Evolutionary conservation across 2,113 vertebrate genomes (phyloP), one percentile per base, ranked within the genome.

Genomic region (Scortum barcoo): DNA sequence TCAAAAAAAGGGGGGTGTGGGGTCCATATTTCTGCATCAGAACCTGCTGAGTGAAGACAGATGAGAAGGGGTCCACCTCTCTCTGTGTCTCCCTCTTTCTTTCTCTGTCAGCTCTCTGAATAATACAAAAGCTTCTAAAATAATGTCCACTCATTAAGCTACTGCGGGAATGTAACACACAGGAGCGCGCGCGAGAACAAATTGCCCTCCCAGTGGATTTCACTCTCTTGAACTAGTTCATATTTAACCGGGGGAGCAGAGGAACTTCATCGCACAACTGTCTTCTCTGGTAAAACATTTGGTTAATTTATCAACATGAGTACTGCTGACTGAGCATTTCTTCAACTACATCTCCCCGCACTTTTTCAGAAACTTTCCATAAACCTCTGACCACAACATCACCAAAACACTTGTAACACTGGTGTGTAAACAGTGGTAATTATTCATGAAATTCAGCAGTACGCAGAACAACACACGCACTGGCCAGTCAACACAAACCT

Each of bases 81-180:
- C 51, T 33, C 24, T 36, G 26, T 5, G 19, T 38, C 48, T 57
- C 76, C n/a, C 24, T 72, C 24, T 19, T 26, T 72, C 24, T 19
- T 26, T 50, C 28, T 66, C 75, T 0, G 58, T 70, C 56, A 73
- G 72, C 75, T 65, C 56, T 60, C 58, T 88, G 70, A 86, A 81
- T 86, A 74, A 87, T 77, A 74, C 38, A 84, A 54, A 74, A 57
- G 53, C 69, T 71, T 46, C 73, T 69, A 51, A 62, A 88, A 63
- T 61, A 77, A 75, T 66, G 72, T 38, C 69, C 58, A 70, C 56
- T 77, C 58, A 73, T 48, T 63, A 81, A 50, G 36, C 40, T 48
- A 73, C 50, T 58, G 14, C 66, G 51, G 16, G 51, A 57, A 51
- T 63, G 13, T 38, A 65, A 66, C 30, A 62, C 65, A 63, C 54